phyloP scores from a whole-genome alignment of 2,888 invertebrate genomes.

The Apamea sordens region DNA sequence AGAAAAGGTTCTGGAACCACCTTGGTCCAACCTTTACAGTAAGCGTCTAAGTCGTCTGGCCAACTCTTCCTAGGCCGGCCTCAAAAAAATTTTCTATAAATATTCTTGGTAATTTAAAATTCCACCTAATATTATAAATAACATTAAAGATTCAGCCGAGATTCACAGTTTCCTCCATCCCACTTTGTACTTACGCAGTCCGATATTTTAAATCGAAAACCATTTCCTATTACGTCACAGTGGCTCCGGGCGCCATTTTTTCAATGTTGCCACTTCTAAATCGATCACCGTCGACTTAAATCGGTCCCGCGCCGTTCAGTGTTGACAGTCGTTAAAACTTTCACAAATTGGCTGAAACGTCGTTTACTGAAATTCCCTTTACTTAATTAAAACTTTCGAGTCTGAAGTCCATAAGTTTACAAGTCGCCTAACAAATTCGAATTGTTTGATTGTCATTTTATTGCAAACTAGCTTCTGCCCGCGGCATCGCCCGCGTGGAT shows the following conservation, averaged over 20 bases:
- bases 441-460: constrained; percentile 68
- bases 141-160: constrained; percentile 15
- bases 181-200: constrained; percentile 19
- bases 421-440: constrained; percentile 72
- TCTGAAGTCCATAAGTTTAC: constrained; percentile 69
- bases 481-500: no score
- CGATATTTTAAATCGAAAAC: constrained; percentile 51
- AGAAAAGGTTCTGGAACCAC: no score
- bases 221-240: constrained; percentile 57
- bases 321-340: constrained; percentile 84
- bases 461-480: no score
- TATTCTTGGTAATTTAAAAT: constrained; percentile 1
- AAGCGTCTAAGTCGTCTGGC: no score
- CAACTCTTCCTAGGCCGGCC: no score
- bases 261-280: constrained; percentile 63
- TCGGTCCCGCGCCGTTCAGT: constrained; percentile 64
- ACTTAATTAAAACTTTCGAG: constrained; percentile 85
- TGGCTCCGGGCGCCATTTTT: constrained; percentile 54
- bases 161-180: constrained; percentile 33
- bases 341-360: constrained; percentile 82
- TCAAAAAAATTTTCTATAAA: background rate
- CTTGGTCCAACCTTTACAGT: no score
- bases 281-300: constrained; percentile 69
- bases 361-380: constrained; percentile 79
- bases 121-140: constrained; percentile 6